Percentiles rank a stretch among this genome's conserved stretches.
phyloP scores from a whole-genome alignment of 2,888 invertebrate species.

The Agrochola lychnidis region DNA sequence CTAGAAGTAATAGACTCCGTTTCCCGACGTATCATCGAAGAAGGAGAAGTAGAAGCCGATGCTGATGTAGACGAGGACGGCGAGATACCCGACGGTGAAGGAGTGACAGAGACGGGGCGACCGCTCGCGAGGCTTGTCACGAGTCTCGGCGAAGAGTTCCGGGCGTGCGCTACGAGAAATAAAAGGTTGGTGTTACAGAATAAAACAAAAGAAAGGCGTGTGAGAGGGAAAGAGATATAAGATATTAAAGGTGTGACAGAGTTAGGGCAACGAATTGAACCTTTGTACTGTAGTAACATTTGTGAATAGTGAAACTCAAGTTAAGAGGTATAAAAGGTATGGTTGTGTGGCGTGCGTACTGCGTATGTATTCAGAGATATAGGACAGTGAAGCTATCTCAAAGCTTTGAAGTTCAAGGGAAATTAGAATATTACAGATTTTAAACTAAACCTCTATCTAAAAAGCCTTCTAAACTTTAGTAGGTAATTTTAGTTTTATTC shows the following conservation, averaged over 20 bases:
- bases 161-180: slow-evolving; percentile 82
- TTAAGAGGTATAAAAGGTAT: neutral
- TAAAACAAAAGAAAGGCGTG: neutral
- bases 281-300: neutral
- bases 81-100: slow-evolving; percentile 74
- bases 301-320: neutral
- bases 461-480: neutral
- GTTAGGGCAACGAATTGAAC: neutral
- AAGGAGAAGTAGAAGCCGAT: slow-evolving; percentile 84
- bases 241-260: neutral
- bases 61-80: slow-evolving; percentile 78
- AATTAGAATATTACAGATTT: neutral
- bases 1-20: slow-evolving; percentile 95
- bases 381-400: neutral
- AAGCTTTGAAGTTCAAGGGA: neutral
- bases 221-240: neutral
- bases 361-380: neutral
- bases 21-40: slow-evolving; percentile 94
- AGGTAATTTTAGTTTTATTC: neutral
- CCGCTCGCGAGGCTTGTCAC: slow-evolving; percentile 81
- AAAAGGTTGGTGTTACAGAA: slow-evolving; percentile 72
- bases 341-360: neutral
- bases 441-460: neutral
- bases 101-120: slow-evolving; percentile 81
- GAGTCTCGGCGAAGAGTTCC: slow-evolving; percentile 83